Percentiles rank a stretch among this genome's conserved stretches.
phyloP scores from a whole-genome alignment of 1,140 invertebrate species.

The Diplogasteroides magnus region DNA sequence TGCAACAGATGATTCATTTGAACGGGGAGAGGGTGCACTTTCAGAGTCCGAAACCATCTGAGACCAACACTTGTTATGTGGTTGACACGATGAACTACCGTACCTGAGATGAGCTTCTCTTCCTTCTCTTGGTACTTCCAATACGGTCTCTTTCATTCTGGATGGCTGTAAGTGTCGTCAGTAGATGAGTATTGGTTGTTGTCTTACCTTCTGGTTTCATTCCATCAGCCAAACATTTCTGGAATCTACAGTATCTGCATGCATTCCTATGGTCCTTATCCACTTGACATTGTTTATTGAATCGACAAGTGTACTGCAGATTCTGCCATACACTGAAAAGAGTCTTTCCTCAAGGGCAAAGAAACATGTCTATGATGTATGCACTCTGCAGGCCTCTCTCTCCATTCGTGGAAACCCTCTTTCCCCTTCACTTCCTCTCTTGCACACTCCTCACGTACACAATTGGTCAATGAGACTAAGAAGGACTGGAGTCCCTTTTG shows the following conservation, averaged over 20 bases:
- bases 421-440: no score
- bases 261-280: conserved; percentile 96
- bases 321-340: conserved; percentile 58
- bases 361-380: no score
- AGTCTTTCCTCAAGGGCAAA: background rate
- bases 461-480: no score
- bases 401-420: no score
- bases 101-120: conserved; percentile 29
- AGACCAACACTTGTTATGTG: conserved; percentile 6
- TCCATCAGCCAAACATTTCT: conserved; percentile 92
- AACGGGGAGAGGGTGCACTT: conserved; percentile 26
- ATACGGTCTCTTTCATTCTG: conserved; percentile 77
- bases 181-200: background rate
- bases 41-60: conserved; percentile 25
- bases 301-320: conserved; percentile 93
- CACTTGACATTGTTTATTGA: conserved; percentile 91
- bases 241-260: conserved; percentile 95
- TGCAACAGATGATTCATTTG: background rate
- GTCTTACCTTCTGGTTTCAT: conserved; percentile 81
- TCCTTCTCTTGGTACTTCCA: conserved; percentile 48
- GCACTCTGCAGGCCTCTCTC: no score
- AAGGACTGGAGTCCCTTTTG: no score
- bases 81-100: background rate
- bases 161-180: conserved; percentile 54
- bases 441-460: no score